A percentile compares a stretch with the other conserved stretches of the same genome.
Conservation (phyloP, 2,888 invertebrate genomes). For the Rhamphomyia laevipes region DNA sequence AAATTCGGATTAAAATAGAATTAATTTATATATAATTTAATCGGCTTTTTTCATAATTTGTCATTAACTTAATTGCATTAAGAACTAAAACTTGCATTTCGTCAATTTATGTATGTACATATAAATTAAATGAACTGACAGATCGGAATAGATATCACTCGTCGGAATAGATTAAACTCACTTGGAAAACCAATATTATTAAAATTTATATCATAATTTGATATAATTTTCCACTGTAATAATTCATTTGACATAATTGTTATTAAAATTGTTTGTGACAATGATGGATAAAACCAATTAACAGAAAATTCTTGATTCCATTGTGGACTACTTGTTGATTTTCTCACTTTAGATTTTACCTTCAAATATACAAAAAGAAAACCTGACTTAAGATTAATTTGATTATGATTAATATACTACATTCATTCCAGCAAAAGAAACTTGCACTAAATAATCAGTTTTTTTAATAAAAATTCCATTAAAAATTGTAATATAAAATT, state of each 20-base stretch:
- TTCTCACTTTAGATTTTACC: conserved; percentile 53
- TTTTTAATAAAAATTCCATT: conserved; percentile 39
- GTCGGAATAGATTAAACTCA: no score
- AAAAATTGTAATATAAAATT: conserved; percentile 46
- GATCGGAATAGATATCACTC: no score
- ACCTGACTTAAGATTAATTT: not conserved
- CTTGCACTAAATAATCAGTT: conserved; percentile 29
- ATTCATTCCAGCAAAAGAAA: conserved; percentile 26
- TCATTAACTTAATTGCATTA: no score
- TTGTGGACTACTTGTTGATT: conserved; percentile 48
- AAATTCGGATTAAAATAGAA: no score
- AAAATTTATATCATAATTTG: conserved; percentile 28
- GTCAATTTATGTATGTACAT: no score
- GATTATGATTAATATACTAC: conserved; percentile 13
- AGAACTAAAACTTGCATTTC: no score
- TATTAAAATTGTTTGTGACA: conserved; percentile 60
- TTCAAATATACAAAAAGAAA: conserved; percentile 28
- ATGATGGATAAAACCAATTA: conserved; percentile 70
- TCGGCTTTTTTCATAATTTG: no score
- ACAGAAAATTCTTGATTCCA: conserved; percentile 71
- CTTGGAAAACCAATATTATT: conserved; percentile 31
- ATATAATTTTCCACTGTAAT: conserved; percentile 34
- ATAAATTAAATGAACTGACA: no score
- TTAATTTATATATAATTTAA: no score
- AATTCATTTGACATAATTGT: conserved; percentile 43